Percentiles rank a stretch among this genome's conserved stretches.
phyloP scores from a whole-genome alignment of 2,888 invertebrate genomes.

The Drosophila atripex region DNA sequence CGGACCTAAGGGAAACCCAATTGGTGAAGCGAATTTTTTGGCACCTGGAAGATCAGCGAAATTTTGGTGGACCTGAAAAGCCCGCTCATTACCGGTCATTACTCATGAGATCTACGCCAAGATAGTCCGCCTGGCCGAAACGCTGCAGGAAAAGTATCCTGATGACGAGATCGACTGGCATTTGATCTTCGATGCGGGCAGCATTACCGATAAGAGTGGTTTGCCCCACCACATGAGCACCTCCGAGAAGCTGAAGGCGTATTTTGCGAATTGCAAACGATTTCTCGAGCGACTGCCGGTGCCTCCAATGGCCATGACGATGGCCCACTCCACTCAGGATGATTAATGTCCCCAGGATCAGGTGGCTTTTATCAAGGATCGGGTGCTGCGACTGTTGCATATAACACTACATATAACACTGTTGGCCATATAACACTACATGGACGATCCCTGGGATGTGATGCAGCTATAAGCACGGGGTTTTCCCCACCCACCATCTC shows the following conservation, averaged over 20 bases:
- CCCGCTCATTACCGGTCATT: conserved; percentile 78
- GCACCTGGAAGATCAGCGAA: too few species aligned
- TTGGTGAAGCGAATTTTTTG: conserved; percentile 87
- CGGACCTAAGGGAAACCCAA: conserved; percentile 86
- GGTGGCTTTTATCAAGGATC: conserved; percentile 91
- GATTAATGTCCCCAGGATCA: conserved; percentile 94
- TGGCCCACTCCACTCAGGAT: conserved; percentile 93
- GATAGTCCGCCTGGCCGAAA: conserved; percentile 84
- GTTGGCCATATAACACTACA: conserved; percentile 82
- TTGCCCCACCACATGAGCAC: conserved; percentile 93
- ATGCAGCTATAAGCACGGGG: conserved; percentile 77
- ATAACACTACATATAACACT: too few species aligned
- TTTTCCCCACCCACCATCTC: too few species aligned
- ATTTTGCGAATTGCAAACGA: conserved; percentile 86
- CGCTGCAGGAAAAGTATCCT: conserved; percentile 85
- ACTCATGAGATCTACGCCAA: conserved; percentile 68
- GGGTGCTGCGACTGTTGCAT: conserved; percentile 87
- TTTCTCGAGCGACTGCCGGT: conserved; percentile 87
- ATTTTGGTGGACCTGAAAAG: conserved; percentile 83
- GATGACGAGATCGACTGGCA: conserved; percentile 90
- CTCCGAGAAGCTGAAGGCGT: conserved; percentile 87
- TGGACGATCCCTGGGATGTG: conserved; percentile 83
- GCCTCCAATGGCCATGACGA: too few species aligned
- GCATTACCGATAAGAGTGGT: conserved; percentile 93
- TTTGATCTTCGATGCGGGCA: conserved; percentile 93